A percentile compares a stretch with the other conserved stretches of the same genome.
These are phyloP conservation scores for Pedionomus torquatus DNA, from an alignment of 2,113 vertebrate genomes.

Conservation along the genomic window DNA sequence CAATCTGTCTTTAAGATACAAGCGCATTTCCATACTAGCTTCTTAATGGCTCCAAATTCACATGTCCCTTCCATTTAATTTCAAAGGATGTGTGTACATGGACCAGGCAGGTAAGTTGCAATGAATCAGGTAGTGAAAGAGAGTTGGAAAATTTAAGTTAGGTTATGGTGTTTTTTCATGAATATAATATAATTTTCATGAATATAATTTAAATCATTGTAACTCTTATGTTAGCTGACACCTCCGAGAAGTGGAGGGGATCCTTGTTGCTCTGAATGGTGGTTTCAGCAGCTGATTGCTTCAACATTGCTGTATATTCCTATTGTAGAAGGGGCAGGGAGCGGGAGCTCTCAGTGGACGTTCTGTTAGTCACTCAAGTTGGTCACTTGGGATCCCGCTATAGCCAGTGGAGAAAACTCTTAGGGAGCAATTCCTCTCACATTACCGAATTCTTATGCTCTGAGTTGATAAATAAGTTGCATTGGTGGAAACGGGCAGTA, in stretches of 20 bases:
- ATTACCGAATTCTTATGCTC: not conserved
- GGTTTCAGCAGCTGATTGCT: not conserved
- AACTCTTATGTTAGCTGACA: not conserved
- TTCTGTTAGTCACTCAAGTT: not conserved
- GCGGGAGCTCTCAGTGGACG: not conserved
- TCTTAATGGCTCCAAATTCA: not conserved
- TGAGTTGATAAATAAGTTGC: not conserved
- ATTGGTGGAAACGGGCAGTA: not conserved
- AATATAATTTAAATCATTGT: not conserved
- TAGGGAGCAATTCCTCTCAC: not conserved
- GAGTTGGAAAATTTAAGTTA: not conserved
- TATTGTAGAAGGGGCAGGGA: accelerated
- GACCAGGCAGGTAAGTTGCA: not conserved
- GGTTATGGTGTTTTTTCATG: not conserved
- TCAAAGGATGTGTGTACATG: not conserved
- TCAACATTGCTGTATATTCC: not conserved
- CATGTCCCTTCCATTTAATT: not conserved
- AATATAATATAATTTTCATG: not conserved
- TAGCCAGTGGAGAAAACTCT: not conserved
- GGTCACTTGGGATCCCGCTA: not conserved
- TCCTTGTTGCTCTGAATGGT: not conserved
- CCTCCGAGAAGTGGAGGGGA: not conserved
- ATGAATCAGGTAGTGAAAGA: not conserved
- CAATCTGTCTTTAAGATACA: not conserved
- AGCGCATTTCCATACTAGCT: not conserved